phyloP scores from a whole-genome alignment of 2,888 invertebrate genomes.

The Nymphalis polychloros region DNA sequence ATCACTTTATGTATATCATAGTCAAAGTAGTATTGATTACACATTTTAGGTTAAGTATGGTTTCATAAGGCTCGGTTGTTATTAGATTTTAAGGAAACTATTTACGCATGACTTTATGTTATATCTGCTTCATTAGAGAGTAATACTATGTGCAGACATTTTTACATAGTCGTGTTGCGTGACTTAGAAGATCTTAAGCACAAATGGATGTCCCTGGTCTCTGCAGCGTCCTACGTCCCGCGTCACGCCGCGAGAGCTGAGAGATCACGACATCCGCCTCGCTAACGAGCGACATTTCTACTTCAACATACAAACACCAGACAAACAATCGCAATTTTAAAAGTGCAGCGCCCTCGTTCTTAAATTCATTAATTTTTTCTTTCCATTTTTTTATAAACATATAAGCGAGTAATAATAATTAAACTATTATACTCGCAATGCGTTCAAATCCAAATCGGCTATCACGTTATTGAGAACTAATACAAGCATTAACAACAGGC shows the following conservation, averaged over 20 bases:
- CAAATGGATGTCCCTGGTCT: constrained; percentile 14
- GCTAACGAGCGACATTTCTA: constrained; percentile 14
- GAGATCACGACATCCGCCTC: constrained; percentile 15
- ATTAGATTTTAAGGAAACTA: too few relatives aligned
- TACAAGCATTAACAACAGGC: too few relatives aligned
- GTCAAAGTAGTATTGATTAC: too few relatives aligned
- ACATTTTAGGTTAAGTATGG: too few relatives aligned
- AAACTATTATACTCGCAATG: too few relatives aligned
- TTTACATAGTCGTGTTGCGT: constrained; percentile 24
- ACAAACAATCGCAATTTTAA: neutral
- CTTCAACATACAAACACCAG: neutral
- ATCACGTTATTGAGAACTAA: too few relatives aligned
- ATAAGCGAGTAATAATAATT: too few relatives aligned
- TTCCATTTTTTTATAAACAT: neutral
- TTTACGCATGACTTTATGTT: too few relatives aligned
- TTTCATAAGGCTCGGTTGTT: too few relatives aligned
- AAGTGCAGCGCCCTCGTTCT: neutral
- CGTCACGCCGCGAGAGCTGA: neutral
- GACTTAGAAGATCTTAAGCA: constrained; percentile 5
- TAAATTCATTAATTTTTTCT: neutral
- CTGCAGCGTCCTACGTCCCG: neutral
- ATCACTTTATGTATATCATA: too few relatives aligned
- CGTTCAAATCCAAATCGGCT: too few relatives aligned
- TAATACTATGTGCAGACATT: neutral
- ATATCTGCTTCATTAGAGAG: neutral